Percentiles rank a stretch among this genome's conserved stretches.
phyloP scores from a whole-genome alignment of 2,113 vertebrate genomes.

The Ondatra zibethicus region DNA sequence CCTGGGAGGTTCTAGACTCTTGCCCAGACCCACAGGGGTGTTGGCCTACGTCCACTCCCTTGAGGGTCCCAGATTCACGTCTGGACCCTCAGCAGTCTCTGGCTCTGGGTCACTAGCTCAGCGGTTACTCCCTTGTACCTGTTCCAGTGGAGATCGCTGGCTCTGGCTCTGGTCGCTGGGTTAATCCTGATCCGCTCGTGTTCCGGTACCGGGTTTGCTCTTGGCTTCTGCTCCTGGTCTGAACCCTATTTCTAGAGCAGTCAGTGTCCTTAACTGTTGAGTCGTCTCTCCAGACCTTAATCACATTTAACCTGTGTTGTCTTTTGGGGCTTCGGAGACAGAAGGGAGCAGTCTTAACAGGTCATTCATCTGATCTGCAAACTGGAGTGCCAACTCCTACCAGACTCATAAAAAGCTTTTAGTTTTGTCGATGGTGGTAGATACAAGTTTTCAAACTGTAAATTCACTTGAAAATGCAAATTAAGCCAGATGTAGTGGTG shows the following conservation, averaged over 20 bases:
- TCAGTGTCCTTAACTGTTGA: not conserved
- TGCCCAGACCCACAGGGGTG: too few relatives aligned
- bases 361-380: not conserved
- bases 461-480: constrained; percentile 15
- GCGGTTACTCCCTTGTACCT: too few relatives aligned
- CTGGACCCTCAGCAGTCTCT: too few relatives aligned
- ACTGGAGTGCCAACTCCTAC: not conserved
- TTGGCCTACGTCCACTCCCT: too few relatives aligned
- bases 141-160: too few relatives aligned
- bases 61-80: too few relatives aligned
- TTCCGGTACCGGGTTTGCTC: too few relatives aligned
- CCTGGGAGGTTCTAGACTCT: too few relatives aligned
- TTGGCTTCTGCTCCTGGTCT: too few relatives aligned
- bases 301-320: not conserved
- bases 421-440: not conserved
- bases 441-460: not conserved
- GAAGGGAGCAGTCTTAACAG: not conserved
- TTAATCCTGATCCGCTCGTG: too few relatives aligned
- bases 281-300: not conserved
- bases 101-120: too few relatives aligned
- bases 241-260: not conserved
- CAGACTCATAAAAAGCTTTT: not conserved
- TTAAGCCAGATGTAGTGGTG: not conserved
- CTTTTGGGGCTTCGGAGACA: not conserved
- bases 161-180: too few relatives aligned